Base-by-base conservation (phyloP, 2,888 invertebrate species). In the Luffia ferchaultella region DNA sequence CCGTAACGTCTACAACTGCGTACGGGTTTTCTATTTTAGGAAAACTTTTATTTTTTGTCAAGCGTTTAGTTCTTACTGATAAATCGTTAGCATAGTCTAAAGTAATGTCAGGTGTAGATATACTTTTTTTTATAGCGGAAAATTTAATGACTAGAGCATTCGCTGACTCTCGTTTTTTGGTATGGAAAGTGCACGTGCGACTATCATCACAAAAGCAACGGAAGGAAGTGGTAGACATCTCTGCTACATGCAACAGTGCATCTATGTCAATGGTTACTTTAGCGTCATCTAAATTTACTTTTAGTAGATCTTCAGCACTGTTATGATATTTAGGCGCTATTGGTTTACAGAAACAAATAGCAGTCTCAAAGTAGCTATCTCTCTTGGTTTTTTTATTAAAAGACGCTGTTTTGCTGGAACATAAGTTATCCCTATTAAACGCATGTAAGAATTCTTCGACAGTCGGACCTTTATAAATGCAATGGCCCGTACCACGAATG, bases 401-500 rank as follows among this genome's bases (percentile, higher is more conserved):
- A 1, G 76, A 73, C 42, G 70, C 65, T 3, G 67, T 67, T 5
- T 50, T 18, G 52, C 76, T 71, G 55, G 66, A 67, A 51, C 70
- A 67, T 20, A 80, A 63, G 5, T 80, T 76, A 16, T 83, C 80
- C 60, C 76, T 73, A 60, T 85, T 85, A 55, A 85, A 84, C 57
- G 82, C 70, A 52, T 76, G 71, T 54, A 85, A 73, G 57, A 82
- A 80, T 58, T 84, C 83, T 57, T 74, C 55, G 12, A 80, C 74
- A 12, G 79, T 73, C 12, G 82, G 82, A 3, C 75, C 74, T 53
- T 76, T 73, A 56, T 80, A 77, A 48, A 84, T 73, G 55, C 85
- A 85, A 61, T 84, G 83, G 1, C 79, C 82, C 7, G 83, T 82
- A 17, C 85, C 85, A 61, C 78, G 67, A 30, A 83, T 78, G 51